These are phyloP conservation scores for Phoxinus dragarum DNA, from an alignment of 2,797 vertebrate genomes.

Conservation along the genomic window DNA sequence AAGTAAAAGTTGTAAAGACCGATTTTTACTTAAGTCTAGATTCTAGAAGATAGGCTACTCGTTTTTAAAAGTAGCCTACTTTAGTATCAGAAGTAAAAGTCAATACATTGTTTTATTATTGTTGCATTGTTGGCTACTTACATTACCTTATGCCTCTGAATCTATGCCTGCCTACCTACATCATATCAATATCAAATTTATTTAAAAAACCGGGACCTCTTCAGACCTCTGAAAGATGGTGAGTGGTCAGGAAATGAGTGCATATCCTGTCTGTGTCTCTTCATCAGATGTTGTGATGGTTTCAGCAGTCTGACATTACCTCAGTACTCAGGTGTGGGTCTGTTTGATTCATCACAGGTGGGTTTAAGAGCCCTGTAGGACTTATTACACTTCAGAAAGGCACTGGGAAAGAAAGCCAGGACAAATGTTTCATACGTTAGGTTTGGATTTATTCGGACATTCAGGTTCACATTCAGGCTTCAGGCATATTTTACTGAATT, in stretches of 20 bases:
- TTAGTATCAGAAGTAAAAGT: no score
- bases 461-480: constrained; percentile 78
- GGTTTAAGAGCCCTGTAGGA: constrained; percentile 27
- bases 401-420: constrained; percentile 12
- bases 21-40: no score
- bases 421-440: constrained; percentile 28
- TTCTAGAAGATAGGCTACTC: no score
- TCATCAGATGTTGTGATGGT: constrained; percentile 43
- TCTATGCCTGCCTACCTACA: no score
- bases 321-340: constrained; percentile 35
- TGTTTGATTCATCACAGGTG: constrained; percentile 36
- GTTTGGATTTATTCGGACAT: constrained; percentile 89
- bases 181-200: no score
- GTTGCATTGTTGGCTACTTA: no score
- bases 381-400: constrained; percentile 22
- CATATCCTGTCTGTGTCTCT: constrained; percentile 47
- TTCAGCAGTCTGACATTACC: constrained; percentile 48
- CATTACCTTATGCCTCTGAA: no score
- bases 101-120: no score
- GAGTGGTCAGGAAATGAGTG: constrained; percentile 48
- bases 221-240: constrained; percentile 13
- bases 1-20: no score
- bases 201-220: background rate
- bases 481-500: constrained; percentile 72
- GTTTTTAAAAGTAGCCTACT: no score